Evolutionary conservation across 1,140 invertebrate genomes (phyloP).

Genomic region (Argopecten irradians): DNA sequence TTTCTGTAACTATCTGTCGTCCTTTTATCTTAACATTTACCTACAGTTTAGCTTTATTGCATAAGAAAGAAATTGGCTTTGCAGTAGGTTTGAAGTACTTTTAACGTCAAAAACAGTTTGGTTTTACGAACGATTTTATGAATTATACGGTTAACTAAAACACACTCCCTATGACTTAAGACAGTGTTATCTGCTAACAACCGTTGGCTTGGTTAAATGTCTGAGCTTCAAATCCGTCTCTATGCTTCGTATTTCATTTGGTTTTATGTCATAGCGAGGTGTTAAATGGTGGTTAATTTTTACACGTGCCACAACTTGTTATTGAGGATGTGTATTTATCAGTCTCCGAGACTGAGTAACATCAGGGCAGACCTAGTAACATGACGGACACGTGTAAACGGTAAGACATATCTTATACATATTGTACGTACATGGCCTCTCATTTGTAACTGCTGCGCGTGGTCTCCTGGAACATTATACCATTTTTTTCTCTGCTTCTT

Average conservation of each 20-base stretch:
- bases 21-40: not conserved
- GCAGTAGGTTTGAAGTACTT: not conserved
- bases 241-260: not conserved
- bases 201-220: not conserved
- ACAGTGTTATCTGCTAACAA: not conserved
- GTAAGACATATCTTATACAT: no score
- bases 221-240: not conserved
- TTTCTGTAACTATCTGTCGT: no score
- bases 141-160: not conserved
- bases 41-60: not conserved
- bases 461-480: no score
- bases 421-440: no score
- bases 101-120: not conserved
- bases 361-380: no score
- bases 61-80: not conserved
- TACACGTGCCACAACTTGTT: no score
- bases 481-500: no score
- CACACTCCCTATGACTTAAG: not conserved
- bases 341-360: no score
- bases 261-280: not conserved
- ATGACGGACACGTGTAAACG: no score
- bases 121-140: not conserved
- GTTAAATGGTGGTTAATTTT: not conserved
- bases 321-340: no score
- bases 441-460: no score